Percentiles rank a stretch among this genome's conserved stretches.
These are phyloP conservation scores for Lithobates pipiens DNA, from an alignment of 2,797 vertebrate genomes.

Conservation along the genomic window DNA sequence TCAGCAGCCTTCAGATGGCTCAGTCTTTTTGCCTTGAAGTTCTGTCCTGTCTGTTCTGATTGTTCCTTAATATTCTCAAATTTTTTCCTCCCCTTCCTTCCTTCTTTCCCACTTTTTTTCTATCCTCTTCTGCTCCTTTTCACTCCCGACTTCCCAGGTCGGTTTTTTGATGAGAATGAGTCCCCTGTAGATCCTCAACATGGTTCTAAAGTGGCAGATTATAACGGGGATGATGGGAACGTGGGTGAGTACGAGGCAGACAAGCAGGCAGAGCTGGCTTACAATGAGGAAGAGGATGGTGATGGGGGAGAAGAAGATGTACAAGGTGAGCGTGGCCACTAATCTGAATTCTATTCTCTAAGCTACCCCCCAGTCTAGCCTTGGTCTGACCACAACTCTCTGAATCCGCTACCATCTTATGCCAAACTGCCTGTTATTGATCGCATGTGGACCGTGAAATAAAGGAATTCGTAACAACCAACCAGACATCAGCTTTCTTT, in stretches of 20 bases:
- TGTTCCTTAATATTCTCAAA: conserved; percentile 62
- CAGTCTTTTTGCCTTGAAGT: conserved; percentile 16
- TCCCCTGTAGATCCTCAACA: conserved; percentile 99
- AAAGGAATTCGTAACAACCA: no score
- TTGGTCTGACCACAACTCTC: background rate
- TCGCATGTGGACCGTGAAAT: no score
- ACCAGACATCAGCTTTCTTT: no score
- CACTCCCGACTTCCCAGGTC: conserved; percentile 93
- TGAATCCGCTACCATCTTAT: background rate
- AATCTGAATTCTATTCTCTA: conserved; percentile 66
- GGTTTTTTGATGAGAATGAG: conserved; percentile 99
- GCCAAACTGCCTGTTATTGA: no score
- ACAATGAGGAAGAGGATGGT: conserved; percentile 99
- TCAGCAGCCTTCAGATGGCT: conserved; percentile 10
- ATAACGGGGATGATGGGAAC: conserved; percentile 99
- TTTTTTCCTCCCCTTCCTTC: background rate
- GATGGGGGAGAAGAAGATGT: conserved; percentile 99
- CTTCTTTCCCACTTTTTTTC: conserved; percentile 59
- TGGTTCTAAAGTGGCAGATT: conserved; percentile 99
- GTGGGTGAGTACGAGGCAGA: conserved; percentile 99
- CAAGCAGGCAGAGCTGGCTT: conserved; percentile 99
- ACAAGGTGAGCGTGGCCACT: conserved; percentile 96
- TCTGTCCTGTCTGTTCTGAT: conserved; percentile 49
- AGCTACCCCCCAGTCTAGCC: background rate
- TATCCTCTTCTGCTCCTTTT: conserved; percentile 71